These are phyloP conservation scores for Dicranocentrus wangi DNA, from an alignment of 2,888 invertebrate species.

Conservation along the genomic window DNA sequence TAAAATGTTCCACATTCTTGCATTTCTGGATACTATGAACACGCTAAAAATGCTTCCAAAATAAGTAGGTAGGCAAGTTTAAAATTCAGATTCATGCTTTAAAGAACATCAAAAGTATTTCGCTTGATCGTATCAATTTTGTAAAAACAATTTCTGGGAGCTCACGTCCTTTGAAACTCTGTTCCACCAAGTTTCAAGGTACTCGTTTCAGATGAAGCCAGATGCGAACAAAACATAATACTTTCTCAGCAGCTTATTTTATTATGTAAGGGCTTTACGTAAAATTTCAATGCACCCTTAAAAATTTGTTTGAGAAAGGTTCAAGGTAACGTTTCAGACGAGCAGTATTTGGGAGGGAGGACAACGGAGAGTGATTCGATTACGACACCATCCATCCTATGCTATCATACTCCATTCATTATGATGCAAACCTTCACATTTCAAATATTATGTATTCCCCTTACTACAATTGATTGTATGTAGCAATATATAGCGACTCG, in stretches of 20 bases:
- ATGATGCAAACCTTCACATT: too few species aligned
- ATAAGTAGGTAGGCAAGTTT: too few species aligned
- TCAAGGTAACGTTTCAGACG: constrained; percentile 30
- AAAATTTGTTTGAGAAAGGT: constrained; percentile 28
- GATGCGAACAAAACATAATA: neutral
- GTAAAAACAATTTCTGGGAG: neutral
- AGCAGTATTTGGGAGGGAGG: too few species aligned
- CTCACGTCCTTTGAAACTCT: neutral
- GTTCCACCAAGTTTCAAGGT: neutral
- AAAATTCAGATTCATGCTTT: neutral
- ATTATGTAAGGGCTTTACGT: neutral
- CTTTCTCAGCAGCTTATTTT: neutral
- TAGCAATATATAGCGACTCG: too few species aligned
- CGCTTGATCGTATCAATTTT: neutral
- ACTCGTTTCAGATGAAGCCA: too few species aligned
- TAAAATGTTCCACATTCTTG: too few species aligned
- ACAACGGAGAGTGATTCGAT: neutral
- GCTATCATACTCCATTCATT: too few species aligned
- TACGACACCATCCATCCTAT: too few species aligned
- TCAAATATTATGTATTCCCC: too few species aligned
- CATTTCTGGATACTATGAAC: too few species aligned
- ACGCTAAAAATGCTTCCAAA: too few species aligned
- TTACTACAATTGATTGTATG: too few species aligned
- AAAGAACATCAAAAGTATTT: neutral
- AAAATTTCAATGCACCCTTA: neutral